Evolutionary conservation across 2,113 vertebrate species (phyloP), one percentile per base, ranked within the genome.

Genomic region (Tupaia chinensis): DNA sequence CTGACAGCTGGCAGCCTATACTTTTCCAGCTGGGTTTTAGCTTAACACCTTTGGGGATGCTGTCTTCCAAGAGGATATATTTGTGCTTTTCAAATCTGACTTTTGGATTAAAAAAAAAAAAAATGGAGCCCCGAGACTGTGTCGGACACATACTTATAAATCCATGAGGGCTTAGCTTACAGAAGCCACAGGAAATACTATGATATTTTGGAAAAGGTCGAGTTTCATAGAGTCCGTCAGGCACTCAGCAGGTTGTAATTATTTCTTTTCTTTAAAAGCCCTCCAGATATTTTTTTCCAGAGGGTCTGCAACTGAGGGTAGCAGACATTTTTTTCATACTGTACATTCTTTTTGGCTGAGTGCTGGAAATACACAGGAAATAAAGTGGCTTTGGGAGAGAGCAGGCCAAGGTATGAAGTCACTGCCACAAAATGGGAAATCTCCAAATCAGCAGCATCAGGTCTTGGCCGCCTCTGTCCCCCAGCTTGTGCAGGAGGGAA

Each of bases 311-410:
- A 73, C 88, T 83, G 96, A 97, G 94, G 95, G 81, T 86, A 94
- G 87, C 93, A 84, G 95, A 95, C 95, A 98, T 98, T 97, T 98
- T 98, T 97, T 97, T 97, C 97, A 98, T 98, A 96, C 83, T 97
- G 91, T 97, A 97, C 96, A 97, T 98, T 98, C 97, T 97, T 97
- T 76, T 94, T 96, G 95, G 96, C 96, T 91, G 69, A 96, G 94
- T 44, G 19, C 95, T 91, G 92, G 95, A 96, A 97, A 94, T 91
- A 96, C 91, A 88, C 97, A 98, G 98, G 98, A 97, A 98, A 97
- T 95, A 74, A 94, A 97, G 96, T 85, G 97, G 97, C 95, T 98
- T 98, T 95, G 93, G 90, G 95, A 97, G 93, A 87, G 65, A 66
- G 89, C 29, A 4, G 70, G 80, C 91, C 95, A 93, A 97, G 87